These are phyloP conservation scores for Xanthorhoe designata DNA, from an alignment of 2,888 invertebrate genomes.

Conservation along the genomic window DNA sequence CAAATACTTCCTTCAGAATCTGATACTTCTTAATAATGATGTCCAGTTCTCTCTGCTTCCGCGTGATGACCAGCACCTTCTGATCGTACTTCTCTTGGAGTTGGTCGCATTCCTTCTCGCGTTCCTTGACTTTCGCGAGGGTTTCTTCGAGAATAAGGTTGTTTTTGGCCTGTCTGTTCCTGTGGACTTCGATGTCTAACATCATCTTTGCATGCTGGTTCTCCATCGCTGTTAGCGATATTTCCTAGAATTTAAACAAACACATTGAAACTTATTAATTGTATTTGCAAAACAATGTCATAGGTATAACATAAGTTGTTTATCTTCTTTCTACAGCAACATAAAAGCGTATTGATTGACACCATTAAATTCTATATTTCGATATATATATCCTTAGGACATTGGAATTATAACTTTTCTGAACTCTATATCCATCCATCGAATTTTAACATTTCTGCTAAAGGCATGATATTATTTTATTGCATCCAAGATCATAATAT, in stretches of 20 bases:
- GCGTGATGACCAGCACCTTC: slow-evolving; percentile 59
- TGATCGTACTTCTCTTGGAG: slow-evolving; percentile 68
- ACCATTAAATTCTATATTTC: too few relatives aligned
- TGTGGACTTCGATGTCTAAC: slow-evolving; percentile 85
- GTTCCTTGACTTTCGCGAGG: slow-evolving; percentile 58
- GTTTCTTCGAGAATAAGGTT: slow-evolving; percentile 63
- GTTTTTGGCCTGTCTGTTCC: slow-evolving; percentile 70
- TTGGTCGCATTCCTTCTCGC: slow-evolving; percentile 67
- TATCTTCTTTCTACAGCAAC: too few relatives aligned
- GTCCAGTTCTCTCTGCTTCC: slow-evolving; percentile 75
- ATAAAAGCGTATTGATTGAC: too few relatives aligned
- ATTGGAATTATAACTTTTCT: too few relatives aligned
- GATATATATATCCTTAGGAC: too few relatives aligned
- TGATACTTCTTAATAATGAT: slow-evolving; percentile 67
- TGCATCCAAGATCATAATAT: too few relatives aligned
- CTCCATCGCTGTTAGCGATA: slow-evolving; percentile 81
- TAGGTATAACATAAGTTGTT: too few relatives aligned
- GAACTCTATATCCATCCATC: too few relatives aligned
- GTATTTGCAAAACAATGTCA: too few relatives aligned
- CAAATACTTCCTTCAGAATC: slow-evolving; percentile 70
- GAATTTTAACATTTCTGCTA: too few relatives aligned
- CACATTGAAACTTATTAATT: too few relatives aligned
- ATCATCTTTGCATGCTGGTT: slow-evolving; percentile 85
- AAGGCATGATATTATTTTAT: too few relatives aligned
- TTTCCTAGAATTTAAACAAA: slow-evolving; percentile 70